Base-by-base conservation (phyloP, 2,113 vertebrate species). In the Chamaetylas fuelleborni region DNA sequence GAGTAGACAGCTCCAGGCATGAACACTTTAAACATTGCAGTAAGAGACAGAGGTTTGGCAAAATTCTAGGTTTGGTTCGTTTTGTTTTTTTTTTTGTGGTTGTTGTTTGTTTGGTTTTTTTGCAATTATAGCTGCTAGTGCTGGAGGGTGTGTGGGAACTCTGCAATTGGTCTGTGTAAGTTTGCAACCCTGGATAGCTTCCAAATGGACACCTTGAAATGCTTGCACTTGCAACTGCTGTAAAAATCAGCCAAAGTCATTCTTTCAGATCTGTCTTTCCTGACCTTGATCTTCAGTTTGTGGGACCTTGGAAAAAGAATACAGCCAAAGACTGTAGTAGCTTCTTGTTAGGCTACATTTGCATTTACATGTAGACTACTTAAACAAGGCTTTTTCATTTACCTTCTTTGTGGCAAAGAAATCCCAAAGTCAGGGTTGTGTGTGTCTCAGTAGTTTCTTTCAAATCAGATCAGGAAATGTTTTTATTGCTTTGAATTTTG, bases 21-120 rank as follows among this genome's bases (percentile, higher is more conserved):
- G 36, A 76, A 28, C 0, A 0, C 47, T 76, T 85, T 57, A 48
- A 82, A 42, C 3, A 1, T 6, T 61, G n/a, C 31, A 50, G 36
- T 29, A 45, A 65, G 70, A 69, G 29, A 28, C 31, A 31, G 20
- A 57, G 58, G 19, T 78, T 38, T 34, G 9, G 36, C 38, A 88
- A 31, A 82, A 34, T 36, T 61, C 4, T 61, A 6, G 23, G 6
- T 14, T 23, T 58, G 13, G 11, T 19, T 54, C 4, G 19, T 20
- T 20, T 11, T 20, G 20, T 45, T 31, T 54, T 19, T 5, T 4
- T 5, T 13, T 10, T 12, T 54, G 31, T 31, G 5, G 3, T 5
- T 17, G 17, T 19, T 25, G 36, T 29, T 61, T 22, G 14, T 34
- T 23, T 15, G 7, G 2, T 25, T 48, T 45, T 38, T 28, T 31